A percentile compares a stretch with the other conserved stretches of the same genome.
Conservation (phyloP, 2,797 vertebrate species). For the Myotis pilosus region DNA sequence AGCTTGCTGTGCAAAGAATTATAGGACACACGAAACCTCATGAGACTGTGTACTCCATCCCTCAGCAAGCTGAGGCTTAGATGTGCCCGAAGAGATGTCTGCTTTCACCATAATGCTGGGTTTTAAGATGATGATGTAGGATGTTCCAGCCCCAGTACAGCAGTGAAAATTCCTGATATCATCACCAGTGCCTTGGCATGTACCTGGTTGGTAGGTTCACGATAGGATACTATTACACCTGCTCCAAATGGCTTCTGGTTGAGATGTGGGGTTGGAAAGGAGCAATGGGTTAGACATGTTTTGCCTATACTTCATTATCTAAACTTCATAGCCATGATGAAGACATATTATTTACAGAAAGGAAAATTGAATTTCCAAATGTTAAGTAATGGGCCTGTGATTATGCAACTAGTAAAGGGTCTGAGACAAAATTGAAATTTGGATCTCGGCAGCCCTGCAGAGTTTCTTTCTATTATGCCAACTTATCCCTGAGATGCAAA, state of each 20-base stretch:
- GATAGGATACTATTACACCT: neutral
- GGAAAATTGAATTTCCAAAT: neutral
- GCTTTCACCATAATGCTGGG: neutral
- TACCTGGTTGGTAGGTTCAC: neutral
- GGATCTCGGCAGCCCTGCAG: neutral
- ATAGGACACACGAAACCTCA: conserved; percentile 43
- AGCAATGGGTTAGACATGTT: neutral
- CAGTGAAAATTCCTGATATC: neutral
- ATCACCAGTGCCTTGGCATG: neutral
- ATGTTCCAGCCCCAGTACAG: conserved; percentile 24
- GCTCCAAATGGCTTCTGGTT: neutral
- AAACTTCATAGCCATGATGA: neutral
- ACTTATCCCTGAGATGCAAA: neutral
- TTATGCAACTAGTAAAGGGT: neutral
- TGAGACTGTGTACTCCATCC: neutral
- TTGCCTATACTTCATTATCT: neutral
- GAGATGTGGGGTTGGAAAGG: neutral
- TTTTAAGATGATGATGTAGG: conserved; percentile 31
- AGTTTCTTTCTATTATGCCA: neutral
- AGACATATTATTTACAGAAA: neutral
- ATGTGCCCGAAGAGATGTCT: neutral
- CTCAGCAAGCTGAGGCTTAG: conserved; percentile 9
- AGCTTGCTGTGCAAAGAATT: conserved; percentile 59
- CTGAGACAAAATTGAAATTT: neutral
- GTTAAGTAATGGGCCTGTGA: neutral